phyloP scores from a whole-genome alignment of 2,113 vertebrate genomes.

The Catagonus wagneri region DNA sequence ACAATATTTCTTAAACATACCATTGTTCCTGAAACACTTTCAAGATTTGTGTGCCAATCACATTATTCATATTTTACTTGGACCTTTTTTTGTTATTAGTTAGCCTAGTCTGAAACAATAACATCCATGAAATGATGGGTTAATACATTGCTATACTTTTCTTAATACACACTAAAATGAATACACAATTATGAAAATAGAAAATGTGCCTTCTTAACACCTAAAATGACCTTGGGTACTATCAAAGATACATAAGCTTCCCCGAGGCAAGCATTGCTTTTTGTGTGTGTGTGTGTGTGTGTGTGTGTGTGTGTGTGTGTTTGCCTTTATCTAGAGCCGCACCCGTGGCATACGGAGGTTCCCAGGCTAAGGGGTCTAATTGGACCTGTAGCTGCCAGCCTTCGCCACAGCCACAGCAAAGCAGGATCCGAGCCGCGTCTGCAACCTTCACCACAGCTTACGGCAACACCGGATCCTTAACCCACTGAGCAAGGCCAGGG shows the following conservation, averaged over 20 bases:
- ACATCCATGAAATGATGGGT: conserved; percentile 13
- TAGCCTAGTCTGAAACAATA: conserved; percentile 42
- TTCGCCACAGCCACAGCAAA: no score
- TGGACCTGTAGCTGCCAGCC: no score
- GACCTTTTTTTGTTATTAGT: conserved; percentile 1
- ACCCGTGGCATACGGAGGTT: no score
- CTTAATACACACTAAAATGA: conserved; percentile 3
- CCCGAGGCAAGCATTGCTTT: not conserved
- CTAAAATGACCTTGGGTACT: not conserved
- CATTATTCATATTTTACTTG: conserved; percentile 17
- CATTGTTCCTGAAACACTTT: not conserved
- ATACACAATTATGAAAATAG: not conserved
- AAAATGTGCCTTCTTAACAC: not conserved
- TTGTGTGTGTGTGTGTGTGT: no score
- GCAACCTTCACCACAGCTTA: no score
- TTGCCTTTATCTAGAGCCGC: no score
- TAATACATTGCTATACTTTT: not conserved
- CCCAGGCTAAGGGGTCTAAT: no score
- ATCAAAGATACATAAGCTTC: not conserved
- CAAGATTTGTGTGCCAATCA: not conserved
- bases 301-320: no score
- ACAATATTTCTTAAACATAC: not conserved
- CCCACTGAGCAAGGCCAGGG: no score
- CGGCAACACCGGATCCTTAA: no score
- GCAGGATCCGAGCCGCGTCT: no score